Evolutionary conservation across 2,888 invertebrate genomes (phyloP), one percentile per base, ranked within the genome.

Genomic region (Shargacucullia verbasci): DNA sequence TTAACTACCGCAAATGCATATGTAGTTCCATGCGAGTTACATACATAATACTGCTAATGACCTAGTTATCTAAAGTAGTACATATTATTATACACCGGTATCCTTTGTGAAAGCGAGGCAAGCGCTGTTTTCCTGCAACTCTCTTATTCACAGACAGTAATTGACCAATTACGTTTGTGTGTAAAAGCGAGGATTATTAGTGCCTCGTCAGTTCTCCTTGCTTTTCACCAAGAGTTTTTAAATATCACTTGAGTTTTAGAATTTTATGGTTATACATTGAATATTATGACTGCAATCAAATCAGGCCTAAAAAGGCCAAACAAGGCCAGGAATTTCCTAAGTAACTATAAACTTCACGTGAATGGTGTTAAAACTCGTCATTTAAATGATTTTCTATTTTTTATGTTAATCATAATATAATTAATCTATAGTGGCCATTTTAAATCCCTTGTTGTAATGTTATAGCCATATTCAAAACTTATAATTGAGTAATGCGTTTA

Each of bases 71-170:
- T 55, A 44, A 54, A 59, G 40, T 50, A 52, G 68, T 48, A 55
- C 54, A 48, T 46, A 49, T 71, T 47, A 65, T 65, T 67, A 66
- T 43, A 52, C 38, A 47, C 59, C 52, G 40, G 57, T 50, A 50
- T 70, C 61, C 59, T 72, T 72, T 61, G 56, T 59, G 72, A 71
- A 75, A 72, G 61, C 67, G 41, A 57, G 69, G 14, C 57, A 13
- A 58, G 72, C 57, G 62, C 55, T 50, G 56, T 65, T 62, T 71
- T 57, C 62, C 67, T 67, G 62, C 46, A 58, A 37, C 59, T 71
- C 67, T 68, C 68, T 27, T 71, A 71, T 66, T 59, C 67, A 59
- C 67, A 52, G 59, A 50, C 54, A 47, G 59, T 67, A 75, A 75
- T 71, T 46, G 72, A 60, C 54, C 76, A 59, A 72, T 75, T 72